A percentile compares a stretch with the other conserved stretches of the same genome.
Conservation (phyloP, 2,797 vertebrate species). For the Semaprochilodus insignis region DNA sequence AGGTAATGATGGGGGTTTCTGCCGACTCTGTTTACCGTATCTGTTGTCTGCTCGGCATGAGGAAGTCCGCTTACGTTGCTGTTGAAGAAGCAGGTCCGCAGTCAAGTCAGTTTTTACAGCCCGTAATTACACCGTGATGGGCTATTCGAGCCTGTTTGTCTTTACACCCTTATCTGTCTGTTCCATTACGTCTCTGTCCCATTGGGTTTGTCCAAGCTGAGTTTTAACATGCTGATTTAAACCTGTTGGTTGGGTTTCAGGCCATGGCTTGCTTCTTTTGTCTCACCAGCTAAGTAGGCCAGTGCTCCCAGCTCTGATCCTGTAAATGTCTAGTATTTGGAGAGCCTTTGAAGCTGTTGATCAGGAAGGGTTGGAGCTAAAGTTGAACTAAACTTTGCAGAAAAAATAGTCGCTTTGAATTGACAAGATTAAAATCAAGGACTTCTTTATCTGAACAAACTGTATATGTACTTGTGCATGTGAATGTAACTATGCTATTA, state of each 20-base stretch:
- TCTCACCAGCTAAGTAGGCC: neutral
- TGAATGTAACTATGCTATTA: too few species aligned
- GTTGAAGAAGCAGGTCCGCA: neutral
- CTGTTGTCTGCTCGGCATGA: neutral
- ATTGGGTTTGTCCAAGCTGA: too few species aligned
- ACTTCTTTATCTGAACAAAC: too few species aligned
- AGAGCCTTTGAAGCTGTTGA: neutral
- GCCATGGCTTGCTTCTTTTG: neutral
- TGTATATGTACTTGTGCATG: too few species aligned
- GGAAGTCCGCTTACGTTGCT: neutral
- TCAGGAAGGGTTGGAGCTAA: neutral
- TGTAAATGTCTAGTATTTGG: neutral
- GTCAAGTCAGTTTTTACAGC: too few species aligned
- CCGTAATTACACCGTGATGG: too few species aligned
- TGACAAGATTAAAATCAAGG: too few species aligned
- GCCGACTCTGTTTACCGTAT: neutral
- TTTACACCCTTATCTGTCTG: too few species aligned
- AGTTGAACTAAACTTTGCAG: neutral
- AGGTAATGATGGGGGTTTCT: conserved; percentile 15
- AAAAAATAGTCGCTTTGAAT: too few species aligned
- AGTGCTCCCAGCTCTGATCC: neutral
- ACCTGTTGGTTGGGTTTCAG: neutral
- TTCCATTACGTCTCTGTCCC: too few species aligned
- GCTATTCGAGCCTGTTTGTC: too few species aligned
- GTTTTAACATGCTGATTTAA: neutral